These are phyloP conservation scores for Semnopithecus entellus DNA, from an alignment of 2,113 vertebrate species.

Conservation along the genomic window DNA sequence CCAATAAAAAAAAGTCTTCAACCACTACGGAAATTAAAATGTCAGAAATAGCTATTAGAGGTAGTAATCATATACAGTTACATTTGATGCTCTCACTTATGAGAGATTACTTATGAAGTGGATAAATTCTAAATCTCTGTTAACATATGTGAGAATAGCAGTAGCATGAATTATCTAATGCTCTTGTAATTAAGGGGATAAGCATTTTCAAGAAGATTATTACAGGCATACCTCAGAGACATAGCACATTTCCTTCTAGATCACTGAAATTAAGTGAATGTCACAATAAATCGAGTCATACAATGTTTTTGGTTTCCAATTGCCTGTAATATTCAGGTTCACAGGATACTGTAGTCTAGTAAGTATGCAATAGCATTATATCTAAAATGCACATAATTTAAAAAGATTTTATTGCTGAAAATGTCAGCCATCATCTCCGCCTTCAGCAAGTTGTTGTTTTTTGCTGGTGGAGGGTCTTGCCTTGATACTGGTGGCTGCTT, in stretches of 20 bases:
- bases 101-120: constrained; percentile 23
- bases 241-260: not conserved
- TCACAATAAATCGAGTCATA: not conserved
- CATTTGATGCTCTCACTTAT: not conserved
- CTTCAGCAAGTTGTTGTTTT: not conserved
- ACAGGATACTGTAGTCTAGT: not conserved
- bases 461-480: not conserved
- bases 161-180: not conserved
- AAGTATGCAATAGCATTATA: not conserved
- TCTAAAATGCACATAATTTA: not conserved
- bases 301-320: not conserved
- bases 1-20: not conserved
- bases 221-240: not conserved
- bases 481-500: not conserved
- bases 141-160: not conserved
- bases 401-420: not conserved
- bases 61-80: not conserved
- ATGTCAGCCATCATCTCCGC: not conserved
- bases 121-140: not conserved
- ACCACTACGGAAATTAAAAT: constrained; percentile 35
- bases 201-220: not conserved
- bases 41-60: not conserved
- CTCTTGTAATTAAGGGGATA: not conserved
- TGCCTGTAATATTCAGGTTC: not conserved
- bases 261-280: not conserved